Evolutionary conservation across 2,888 invertebrate genomes (phyloP), one percentile per base, ranked within the genome.

Genomic region (Osmoderma eremita): DNA sequence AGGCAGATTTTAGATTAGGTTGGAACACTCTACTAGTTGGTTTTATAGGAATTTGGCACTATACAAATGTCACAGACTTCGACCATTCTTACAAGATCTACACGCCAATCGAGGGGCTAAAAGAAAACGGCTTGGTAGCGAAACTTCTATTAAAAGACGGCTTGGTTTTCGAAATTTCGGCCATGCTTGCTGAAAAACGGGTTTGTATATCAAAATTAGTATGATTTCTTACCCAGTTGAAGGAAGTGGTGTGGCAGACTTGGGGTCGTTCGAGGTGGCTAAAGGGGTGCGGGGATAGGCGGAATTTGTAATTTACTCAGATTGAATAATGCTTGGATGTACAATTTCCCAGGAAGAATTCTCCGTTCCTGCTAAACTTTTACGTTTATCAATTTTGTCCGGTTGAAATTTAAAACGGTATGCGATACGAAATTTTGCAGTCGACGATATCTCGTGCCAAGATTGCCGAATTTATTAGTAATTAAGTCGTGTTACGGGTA

Each of bases 31-130:
- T 91, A 75, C 87, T 90, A 56, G 85, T 90, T 24, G 94, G 94
- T 6, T 91, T 93, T 78, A 88, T 89, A 0, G 93, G 93, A 45
- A 88, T 91, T 45, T 93, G 92, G 90, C 89, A 88, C 75, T 91
- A 87, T 81, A 84, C 84, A 80, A 86, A 86, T 53, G 78, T 88
- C 15, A 86, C 88, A 10, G 89, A 93, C 80, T 92, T 94, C 71
- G 90, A 92, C 70, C 93, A 93, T 79, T 86, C 90, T 0, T 92
- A 91, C 79, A 88, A 90, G 72, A 81, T 93, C 42, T 92, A 88
- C 76, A 92, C 93, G 0, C 94, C 94, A 0, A 80, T 94, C n/a
- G 87, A 88, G 74, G 90, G 90, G 3, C 90, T 92, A 71, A 89
- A 92, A 76, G 90, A 92, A 76, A 92, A 91, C 75, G 93, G 93